These are phyloP conservation scores for Antennarius striatus DNA, from an alignment of 2,113 vertebrate genomes.

Conservation along the genomic window DNA sequence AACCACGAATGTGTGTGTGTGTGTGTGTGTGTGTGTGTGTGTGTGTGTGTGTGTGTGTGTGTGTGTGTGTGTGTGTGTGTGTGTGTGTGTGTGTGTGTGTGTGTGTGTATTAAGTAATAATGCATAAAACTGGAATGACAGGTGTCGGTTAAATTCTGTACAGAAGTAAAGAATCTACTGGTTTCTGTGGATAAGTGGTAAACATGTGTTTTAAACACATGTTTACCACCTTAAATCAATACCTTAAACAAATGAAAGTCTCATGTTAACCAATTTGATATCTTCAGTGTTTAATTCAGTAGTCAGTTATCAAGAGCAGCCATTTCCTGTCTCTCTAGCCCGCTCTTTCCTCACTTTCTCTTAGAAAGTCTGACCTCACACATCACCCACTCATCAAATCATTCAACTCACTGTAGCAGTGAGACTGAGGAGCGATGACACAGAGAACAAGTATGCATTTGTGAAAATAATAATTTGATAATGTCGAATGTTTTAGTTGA, in stretches of 20 bases:
- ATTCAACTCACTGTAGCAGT: conserved; percentile 56
- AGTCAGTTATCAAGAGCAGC: conserved; percentile 31
- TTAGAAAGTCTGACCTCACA: conserved; percentile 67
- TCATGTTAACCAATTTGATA: conserved; percentile 22
- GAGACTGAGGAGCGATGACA: conserved; percentile 38
- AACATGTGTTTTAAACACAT: too few relatives aligned
- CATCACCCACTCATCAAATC: conserved; percentile 71
- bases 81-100: too few relatives aligned
- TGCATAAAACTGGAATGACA: not conserved
- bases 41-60: too few relatives aligned
- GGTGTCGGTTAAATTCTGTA: not conserved
- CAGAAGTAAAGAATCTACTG: conserved; percentile 1
- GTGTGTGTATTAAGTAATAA: too few relatives aligned
- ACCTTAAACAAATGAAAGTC: conserved; percentile 7
- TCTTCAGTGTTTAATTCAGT: conserved; percentile 7
- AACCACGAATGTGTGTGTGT: too few relatives aligned
- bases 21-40: too few relatives aligned
- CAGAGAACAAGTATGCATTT: conserved; percentile 37
- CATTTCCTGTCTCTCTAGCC: conserved; percentile 35
- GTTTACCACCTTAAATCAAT: not conserved
- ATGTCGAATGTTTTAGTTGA: conserved; percentile 40
- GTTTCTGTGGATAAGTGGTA: too few relatives aligned
- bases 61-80: too few relatives aligned
- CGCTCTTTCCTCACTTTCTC: conserved; percentile 50
- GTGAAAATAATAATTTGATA: conserved; percentile 54